phyloP scores from a whole-genome alignment of 2,113 vertebrate species.

The Lichenostomus cassidix region DNA sequence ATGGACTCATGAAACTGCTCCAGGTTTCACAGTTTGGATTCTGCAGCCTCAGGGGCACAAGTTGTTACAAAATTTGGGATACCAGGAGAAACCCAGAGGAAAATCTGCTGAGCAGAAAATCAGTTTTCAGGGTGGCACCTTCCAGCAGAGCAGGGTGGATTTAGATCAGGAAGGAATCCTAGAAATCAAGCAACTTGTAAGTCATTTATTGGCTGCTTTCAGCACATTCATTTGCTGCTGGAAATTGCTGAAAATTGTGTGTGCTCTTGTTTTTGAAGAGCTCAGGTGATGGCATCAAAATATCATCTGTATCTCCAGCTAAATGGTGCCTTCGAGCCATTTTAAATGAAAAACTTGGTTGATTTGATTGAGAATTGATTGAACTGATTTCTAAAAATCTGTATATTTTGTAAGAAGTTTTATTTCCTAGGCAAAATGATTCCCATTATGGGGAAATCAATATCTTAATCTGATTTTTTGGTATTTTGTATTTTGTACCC shows the following conservation, averaged over 20 bases:
- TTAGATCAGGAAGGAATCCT: not conserved
- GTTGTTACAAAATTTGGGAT: not conserved
- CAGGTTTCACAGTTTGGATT: not conserved
- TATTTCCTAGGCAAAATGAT: not conserved
- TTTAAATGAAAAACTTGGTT: not conserved
- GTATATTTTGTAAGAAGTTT: not conserved
- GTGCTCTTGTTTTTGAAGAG: not conserved
- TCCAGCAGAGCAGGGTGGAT: not conserved
- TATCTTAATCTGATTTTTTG: not conserved
- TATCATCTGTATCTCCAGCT: not conserved
- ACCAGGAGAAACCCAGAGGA: not conserved
- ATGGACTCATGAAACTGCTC: not conserved
- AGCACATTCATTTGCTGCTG: not conserved
- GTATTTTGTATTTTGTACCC: not conserved
- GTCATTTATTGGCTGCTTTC: not conserved
- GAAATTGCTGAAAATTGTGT: not conserved
- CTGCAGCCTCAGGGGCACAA: not conserved
- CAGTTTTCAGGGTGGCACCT: not conserved
- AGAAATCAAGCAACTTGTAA: not conserved
- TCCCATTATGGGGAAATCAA: not conserved
- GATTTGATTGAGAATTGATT: not conserved
- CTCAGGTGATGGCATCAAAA: not conserved
- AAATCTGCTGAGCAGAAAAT: not conserved
- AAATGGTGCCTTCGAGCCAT: not conserved
- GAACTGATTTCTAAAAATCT: not conserved